Evolutionary conservation across 2,888 invertebrate species (phyloP).

Genomic region (Tiliacea citrago): DNA sequence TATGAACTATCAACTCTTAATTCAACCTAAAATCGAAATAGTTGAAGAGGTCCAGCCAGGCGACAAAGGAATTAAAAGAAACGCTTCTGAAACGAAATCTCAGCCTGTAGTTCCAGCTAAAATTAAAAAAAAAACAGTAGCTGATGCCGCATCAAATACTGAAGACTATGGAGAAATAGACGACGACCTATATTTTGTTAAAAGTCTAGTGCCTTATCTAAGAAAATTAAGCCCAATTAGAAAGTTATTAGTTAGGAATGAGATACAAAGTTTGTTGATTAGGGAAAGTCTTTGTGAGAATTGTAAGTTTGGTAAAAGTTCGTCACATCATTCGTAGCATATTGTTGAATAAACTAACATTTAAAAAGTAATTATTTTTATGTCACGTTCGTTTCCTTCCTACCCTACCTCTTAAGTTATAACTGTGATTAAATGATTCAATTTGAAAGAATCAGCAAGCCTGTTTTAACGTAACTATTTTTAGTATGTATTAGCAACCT

Average conservation of each 20-base stretch:
- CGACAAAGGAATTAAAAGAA: slow-evolving; percentile 32
- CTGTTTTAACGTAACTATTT: neutral
- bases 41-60: neutral
- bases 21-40: slow-evolving; percentile 38
- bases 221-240: slow-evolving; percentile 66
- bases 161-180: slow-evolving; percentile 44
- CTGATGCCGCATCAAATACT: slow-evolving; percentile 29
- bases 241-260: slow-evolving; percentile 70
- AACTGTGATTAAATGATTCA: neutral
- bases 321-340: slow-evolving; percentile 5
- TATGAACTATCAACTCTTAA: neutral
- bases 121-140: slow-evolving; percentile 18
- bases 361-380: neutral
- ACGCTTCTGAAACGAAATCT: slow-evolving; percentile 1
- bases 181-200: slow-evolving; percentile 67
- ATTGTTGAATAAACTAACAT: neutral
- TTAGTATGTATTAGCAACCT: neutral
- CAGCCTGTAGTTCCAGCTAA: slow-evolving; percentile 10
- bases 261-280: slow-evolving; percentile 68
- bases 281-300: slow-evolving; percentile 67
- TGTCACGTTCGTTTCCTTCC: neutral
- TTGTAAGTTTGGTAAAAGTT: slow-evolving; percentile 46
- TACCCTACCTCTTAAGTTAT: neutral
- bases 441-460: neutral
- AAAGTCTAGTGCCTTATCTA: slow-evolving; percentile 69